Conservation (phyloP, 2,888 invertebrate genomes). For the Metellina segmentata region DNA sequence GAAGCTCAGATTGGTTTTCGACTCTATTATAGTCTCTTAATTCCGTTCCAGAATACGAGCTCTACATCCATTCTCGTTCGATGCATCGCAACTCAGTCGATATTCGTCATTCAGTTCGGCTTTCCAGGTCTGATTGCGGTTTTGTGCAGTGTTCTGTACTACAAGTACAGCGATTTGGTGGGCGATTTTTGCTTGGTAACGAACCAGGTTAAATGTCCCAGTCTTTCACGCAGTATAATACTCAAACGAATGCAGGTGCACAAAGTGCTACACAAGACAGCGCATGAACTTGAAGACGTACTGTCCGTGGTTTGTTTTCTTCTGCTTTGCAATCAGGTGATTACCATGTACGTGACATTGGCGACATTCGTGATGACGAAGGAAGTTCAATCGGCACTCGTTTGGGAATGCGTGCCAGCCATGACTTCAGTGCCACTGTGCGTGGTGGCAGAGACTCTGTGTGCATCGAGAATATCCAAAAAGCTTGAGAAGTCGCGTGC, state of each 20-base stretch:
- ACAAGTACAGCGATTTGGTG: neutral
- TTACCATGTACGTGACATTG: neutral
- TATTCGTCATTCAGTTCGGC: too few species aligned
- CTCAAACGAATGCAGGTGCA: too few species aligned
- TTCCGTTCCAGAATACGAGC: neutral
- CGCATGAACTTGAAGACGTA: neutral
- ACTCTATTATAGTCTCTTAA: neutral
- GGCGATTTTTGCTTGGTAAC: neutral
- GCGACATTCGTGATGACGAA: neutral
- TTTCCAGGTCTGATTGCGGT: neutral
- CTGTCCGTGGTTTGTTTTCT: neutral
- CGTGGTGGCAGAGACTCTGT: neutral
- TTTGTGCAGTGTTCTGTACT: neutral
- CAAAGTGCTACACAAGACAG: neutral
- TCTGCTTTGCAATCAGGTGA: neutral
- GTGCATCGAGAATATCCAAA: neutral
- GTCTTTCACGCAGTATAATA: too few species aligned
- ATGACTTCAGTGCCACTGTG: neutral
- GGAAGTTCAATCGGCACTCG: neutral
- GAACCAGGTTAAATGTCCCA: neutral
- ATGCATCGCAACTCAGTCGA: too few species aligned
- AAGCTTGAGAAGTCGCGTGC: neutral
- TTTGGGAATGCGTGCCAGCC: neutral
- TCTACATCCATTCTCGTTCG: neutral
- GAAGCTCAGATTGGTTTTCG: neutral